phyloP scores from a whole-genome alignment of 2,888 invertebrate genomes.

The Lamproptera curius region DNA sequence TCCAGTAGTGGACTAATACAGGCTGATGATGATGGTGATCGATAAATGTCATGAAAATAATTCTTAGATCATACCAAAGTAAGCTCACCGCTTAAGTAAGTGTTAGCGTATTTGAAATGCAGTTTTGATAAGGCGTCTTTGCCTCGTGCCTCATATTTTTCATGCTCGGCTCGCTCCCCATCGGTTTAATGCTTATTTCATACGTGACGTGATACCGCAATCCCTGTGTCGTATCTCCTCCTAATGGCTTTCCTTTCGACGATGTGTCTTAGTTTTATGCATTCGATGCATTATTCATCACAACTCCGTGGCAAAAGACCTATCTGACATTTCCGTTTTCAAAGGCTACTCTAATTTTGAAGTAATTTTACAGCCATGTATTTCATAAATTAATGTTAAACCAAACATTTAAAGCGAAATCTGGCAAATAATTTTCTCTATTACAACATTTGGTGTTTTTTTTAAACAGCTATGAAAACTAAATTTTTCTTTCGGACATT shows the following conservation, averaged over 20 bases:
- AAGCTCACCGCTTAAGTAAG: constrained; percentile 27
- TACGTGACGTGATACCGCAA: constrained; percentile 60
- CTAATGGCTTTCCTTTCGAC: constrained; percentile 47
- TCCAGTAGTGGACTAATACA: too few species aligned
- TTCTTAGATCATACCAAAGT: neutral
- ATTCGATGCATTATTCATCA: constrained; percentile 20
- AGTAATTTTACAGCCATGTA: too few species aligned
- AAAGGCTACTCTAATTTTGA: too few species aligned
- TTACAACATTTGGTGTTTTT: too few species aligned
- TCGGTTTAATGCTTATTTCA: constrained; percentile 62
- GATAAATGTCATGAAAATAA: too few species aligned
- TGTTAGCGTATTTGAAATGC: constrained; percentile 42
- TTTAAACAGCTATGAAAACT: too few species aligned
- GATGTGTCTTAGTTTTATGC: constrained; percentile 23
- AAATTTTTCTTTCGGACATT: too few species aligned
- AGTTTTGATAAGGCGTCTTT: constrained; percentile 51
- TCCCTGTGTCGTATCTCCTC: constrained; percentile 43
- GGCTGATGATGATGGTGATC: too few species aligned
- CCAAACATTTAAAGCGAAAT: too few species aligned
- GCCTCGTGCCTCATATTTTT: constrained; percentile 56
- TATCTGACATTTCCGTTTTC: too few species aligned
- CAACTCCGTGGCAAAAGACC: neutral
- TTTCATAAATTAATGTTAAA: too few species aligned
- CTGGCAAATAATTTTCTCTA: too few species aligned
- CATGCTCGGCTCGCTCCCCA: constrained; percentile 56